These are phyloP conservation scores for Myzus persicae DNA, from an alignment of 1,140 invertebrate genomes.

Conservation along the genomic window DNA sequence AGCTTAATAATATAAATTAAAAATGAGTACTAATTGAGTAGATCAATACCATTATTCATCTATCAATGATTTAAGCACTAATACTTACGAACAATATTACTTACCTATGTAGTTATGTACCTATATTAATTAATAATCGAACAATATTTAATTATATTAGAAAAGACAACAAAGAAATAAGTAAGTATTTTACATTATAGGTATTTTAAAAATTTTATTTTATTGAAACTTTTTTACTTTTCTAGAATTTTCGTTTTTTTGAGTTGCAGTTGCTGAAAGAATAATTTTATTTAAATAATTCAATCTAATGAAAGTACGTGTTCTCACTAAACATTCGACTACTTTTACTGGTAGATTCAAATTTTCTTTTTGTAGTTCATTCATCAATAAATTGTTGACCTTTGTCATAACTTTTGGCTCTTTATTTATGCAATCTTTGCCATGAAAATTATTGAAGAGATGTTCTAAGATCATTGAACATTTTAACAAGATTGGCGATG, in stretches of 20 bases:
- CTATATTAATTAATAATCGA: too few species aligned
- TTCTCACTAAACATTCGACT: background rate
- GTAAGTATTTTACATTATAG: too few species aligned
- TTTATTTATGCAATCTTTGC: background rate
- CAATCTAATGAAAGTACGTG: background rate
- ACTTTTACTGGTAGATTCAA: background rate
- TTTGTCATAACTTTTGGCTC: background rate
- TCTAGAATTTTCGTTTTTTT: background rate
- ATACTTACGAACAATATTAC: too few species aligned
- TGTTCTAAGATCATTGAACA: background rate
- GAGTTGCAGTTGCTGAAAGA: background rate
- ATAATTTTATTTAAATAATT: conserved; percentile 17
- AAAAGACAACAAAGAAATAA: too few species aligned
- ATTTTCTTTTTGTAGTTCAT: background rate
- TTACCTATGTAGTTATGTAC: too few species aligned
- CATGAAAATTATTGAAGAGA: background rate
- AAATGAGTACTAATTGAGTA: too few species aligned
- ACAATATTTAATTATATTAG: too few species aligned
- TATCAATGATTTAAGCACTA: too few species aligned
- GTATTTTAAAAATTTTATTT: too few species aligned
- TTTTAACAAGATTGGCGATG: background rate
- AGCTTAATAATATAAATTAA: too few species aligned
- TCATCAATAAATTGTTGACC: background rate
- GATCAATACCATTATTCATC: too few species aligned
- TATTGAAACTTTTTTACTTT: background rate